Conservation (phyloP, 2,797 vertebrate genomes). For the Cynodonichthys magdalenae region DNA sequence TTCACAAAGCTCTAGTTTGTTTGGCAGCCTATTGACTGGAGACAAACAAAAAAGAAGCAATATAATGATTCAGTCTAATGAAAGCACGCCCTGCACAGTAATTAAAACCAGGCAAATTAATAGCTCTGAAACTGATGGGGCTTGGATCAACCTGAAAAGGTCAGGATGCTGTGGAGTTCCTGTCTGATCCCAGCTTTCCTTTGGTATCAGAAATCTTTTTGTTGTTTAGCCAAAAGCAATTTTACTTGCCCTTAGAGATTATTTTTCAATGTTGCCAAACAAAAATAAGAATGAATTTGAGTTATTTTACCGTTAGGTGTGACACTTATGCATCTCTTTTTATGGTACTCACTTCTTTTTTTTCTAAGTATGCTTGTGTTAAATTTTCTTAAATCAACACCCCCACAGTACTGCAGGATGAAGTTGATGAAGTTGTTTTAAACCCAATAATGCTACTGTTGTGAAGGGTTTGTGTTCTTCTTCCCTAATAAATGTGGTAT, state of each 20-base stretch:
- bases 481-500: no score
- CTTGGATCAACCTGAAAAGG: conserved; percentile 51
- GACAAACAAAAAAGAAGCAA: conserved; percentile 52
- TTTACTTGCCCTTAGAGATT: conserved; percentile 8
- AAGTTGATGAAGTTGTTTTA: conserved; percentile 16
- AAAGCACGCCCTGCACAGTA: conserved; percentile 41
- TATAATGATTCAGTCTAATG: conserved; percentile 51
- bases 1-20: conserved; percentile 34
- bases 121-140: conserved; percentile 28
- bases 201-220: conserved; percentile 18
- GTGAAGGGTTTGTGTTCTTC: not conserved
- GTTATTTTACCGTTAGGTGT: not conserved
- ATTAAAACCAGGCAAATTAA: conserved; percentile 59
- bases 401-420: conserved; percentile 2
- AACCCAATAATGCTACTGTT: conserved; percentile 4
- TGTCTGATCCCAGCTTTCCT: conserved; percentile 26
- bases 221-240: conserved; percentile 14
- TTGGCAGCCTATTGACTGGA: conserved; percentile 31
- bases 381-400: not conserved
- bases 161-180: conserved; percentile 37
- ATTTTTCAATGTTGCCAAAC: conserved; percentile 1
- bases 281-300: not conserved
- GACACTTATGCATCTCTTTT: not conserved
- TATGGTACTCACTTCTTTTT: not conserved
- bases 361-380: conserved; percentile 6